These are phyloP conservation scores for Acromyrmex heyeri DNA, from an alignment of 1,140 invertebrate genomes.

Conservation along the genomic window DNA sequence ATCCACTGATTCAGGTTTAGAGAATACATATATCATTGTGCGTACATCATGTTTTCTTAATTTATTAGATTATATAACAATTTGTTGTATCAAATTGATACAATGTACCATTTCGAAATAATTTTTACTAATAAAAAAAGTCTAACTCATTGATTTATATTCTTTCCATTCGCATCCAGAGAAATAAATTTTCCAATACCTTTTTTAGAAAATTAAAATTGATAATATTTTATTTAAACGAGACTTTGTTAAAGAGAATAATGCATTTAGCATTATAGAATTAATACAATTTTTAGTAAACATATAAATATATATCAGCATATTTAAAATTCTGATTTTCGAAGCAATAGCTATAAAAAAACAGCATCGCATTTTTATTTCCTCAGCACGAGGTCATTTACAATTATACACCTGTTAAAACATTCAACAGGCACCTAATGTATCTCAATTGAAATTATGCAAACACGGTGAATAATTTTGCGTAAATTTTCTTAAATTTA, in stretches of 20 bases:
- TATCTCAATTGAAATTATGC: neutral
- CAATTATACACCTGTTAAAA: neutral
- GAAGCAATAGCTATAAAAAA: neutral
- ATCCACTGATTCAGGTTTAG: too few species aligned
- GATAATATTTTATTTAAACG: neutral
- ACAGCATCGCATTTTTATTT: neutral
- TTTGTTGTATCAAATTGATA: neutral
- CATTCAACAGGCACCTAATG: neutral
- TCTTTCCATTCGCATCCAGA: neutral
- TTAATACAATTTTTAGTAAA: neutral
- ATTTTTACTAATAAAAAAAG: neutral
- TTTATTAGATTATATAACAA: neutral
- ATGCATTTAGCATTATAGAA: neutral
- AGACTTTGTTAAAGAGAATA: neutral
- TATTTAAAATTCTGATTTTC: neutral
- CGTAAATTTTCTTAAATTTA: neutral
- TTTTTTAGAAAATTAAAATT: neutral
- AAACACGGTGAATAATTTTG: neutral
- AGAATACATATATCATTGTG: too few species aligned
- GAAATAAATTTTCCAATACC: neutral
- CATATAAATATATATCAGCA: neutral
- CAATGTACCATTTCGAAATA: neutral
- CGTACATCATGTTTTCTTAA: neutral
- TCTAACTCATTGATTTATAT: neutral
- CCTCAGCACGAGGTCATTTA: neutral